Evolutionary conservation across 2,888 invertebrate genomes (phyloP).

Genomic region (Synergus laeviventris): DNA sequence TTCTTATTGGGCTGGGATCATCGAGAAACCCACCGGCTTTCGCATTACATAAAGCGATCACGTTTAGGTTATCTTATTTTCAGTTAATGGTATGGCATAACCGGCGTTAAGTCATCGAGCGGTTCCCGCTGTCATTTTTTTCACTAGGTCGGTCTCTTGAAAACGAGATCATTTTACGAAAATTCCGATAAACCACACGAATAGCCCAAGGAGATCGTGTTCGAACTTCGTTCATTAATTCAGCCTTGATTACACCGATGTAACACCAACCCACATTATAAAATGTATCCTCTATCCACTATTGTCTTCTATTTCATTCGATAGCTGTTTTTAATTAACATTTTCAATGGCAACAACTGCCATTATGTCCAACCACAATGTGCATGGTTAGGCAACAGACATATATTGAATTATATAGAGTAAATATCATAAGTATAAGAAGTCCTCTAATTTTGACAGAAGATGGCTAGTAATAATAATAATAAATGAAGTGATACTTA

Average conservation of each 20-base stretch:
- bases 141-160: slow-evolving; percentile 15
- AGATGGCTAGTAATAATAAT: no score
- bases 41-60: slow-evolving; percentile 44
- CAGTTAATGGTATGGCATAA: slow-evolving; percentile 43
- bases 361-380: not conserved
- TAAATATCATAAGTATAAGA: no score
- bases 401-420: not conserved
- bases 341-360: slow-evolving; percentile 20
- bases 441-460: no score
- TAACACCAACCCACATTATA: not conserved
- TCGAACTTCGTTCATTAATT: slow-evolving; percentile 30
- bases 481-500: not conserved
- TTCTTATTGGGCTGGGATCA: not conserved
- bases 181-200: slow-evolving; percentile 10
- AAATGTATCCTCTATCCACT: not conserved
- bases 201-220: slow-evolving; percentile 13
- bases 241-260: slow-evolving; percentile 20
- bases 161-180: slow-evolving; percentile 24
- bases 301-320: not conserved
- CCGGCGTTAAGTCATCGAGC: slow-evolving; percentile 48
- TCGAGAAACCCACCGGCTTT: slow-evolving; percentile 24
- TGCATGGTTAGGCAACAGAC: slow-evolving; percentile 2
- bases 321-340: slow-evolving; percentile 20
- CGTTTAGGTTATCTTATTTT: slow-evolving; percentile 40
- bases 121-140: slow-evolving; percentile 25